Base-by-base conservation (phyloP, 1,140 invertebrate species). In the Ctenoplectra terminalis region DNA sequence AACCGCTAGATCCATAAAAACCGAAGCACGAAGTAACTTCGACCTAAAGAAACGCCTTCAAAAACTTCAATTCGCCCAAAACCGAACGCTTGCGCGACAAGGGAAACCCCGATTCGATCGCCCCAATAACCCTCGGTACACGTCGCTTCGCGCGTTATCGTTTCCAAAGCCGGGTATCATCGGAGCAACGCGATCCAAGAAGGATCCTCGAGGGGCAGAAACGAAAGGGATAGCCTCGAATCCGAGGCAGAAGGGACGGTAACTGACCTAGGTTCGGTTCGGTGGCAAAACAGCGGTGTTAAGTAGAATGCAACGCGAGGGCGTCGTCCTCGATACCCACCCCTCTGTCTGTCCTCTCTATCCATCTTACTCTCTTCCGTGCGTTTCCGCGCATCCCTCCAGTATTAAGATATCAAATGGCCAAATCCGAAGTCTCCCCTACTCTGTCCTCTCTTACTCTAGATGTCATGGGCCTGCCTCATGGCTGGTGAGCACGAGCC, bases 331-430 rank as follows among this genome's bases (percentile, higher is more conserved):
- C 56, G 83, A 85, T 74, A 48, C 69, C 29, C 56, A 23, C 31
- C n/a, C 29, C 54, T 20, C 26, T 43, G 8, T 40, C 31, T 20
- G 20, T 48, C 60, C 37, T 26, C 37, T 15, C 3, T 31, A 23
- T 20, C 43, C 17, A 5, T 52, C 31, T 26, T 37, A 20, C 29
- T 2, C 13, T 34, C 69, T 58, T 8, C 9, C 20, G 15, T 5
- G 13, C 3, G 31, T 78, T 67, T 70, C 64, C 61, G 61, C 61
- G 67, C 66, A 75, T 81, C 84, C 81, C 85, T 82, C 80, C 75
- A 58, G 82, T 90, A 91, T 93, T 91, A 92, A 93, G 91, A 94
- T 93, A 93, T 93, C 92, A 93, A 93, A 93, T 93, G 90, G 91
- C 90, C 89, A 87, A 91, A 92, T 90, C 87, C 87, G 61, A 81